A percentile compares a stretch with the other conserved stretches of the same genome.
Evolutionary conservation across 2,113 vertebrate genomes (phyloP).

Genomic region (Macquaria australasica): DNA sequence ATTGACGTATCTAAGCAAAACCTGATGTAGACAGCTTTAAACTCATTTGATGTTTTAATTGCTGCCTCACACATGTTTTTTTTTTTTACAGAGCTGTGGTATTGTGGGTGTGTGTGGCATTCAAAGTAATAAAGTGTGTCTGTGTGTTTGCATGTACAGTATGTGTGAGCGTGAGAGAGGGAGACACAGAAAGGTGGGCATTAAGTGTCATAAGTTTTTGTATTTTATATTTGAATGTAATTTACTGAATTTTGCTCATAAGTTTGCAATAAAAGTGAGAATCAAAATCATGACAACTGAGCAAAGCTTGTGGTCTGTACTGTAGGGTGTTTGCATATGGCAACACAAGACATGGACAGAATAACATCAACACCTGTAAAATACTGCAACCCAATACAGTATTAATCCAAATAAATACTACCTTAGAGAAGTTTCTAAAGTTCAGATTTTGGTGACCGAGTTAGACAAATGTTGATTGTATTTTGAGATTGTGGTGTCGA

Average conservation of each 20-base stretch:
- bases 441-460: background rate
- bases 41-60: conserved; percentile 25
- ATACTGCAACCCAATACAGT: background rate
- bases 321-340: background rate
- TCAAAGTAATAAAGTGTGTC: conserved; percentile 14
- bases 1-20: conserved; percentile 9
- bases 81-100: conserved; percentile 34
- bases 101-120: conserved; percentile 7
- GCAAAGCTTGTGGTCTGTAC: background rate
- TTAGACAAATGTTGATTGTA: background rate
- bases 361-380: background rate
- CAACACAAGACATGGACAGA: background rate
- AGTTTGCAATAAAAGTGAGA: conserved; percentile 67
- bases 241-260: conserved; percentile 47
- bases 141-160: conserved; percentile 37
- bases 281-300: conserved; percentile 11
- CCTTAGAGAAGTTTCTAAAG: background rate
- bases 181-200: conserved; percentile 16
- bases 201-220: conserved; percentile 9
- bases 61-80: conserved; percentile 18
- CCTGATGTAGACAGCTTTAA: conserved; percentile 14
- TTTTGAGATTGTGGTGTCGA: background rate
- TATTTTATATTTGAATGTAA: conserved; percentile 27
- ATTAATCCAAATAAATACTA: background rate
- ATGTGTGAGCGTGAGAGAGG: background rate